Evolutionary conservation across 2,888 invertebrate species (phyloP), one percentile per base, ranked within the genome.

Genomic region (Dione juno): DNA sequence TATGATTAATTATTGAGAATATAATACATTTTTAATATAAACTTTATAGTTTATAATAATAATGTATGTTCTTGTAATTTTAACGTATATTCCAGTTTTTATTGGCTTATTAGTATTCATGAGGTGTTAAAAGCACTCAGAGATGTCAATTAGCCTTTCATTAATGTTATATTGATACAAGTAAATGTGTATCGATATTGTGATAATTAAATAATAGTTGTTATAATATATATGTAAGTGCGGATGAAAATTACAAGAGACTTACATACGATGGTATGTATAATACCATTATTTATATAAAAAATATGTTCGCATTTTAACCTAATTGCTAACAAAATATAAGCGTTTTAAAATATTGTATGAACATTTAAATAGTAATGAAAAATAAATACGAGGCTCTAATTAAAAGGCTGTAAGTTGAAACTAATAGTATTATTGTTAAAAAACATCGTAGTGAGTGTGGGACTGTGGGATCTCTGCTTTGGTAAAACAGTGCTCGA

Each of bases 1-100:
- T 48, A 37, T 50, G 37, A 50, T 50, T 64, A 52, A 64, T 64
- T 64, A 52, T 52, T 64, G n/a, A 35, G 16, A 2, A n/a, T 63
- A 43, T 28, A 48, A 16, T 21, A 19, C 2, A 58, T 16, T 28
- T 28, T 53, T 53, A 53, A 28, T 53, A 9, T n/a, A 35, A 3
- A 35, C n/a, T 37, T 35, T 54, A 35, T 8, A 52, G 45, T 45
- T 45, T n/a, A 53, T 54, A 54, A n/a, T 54, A n/a, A 54, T n/a
- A 50, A 11, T 3, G 16, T 19, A 50, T 50, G 11, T 50, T 10
- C 50, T 16, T 9, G n/a, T 50, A 35, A 54, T 35, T 54, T 35
- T 10, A 54, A 54, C 13, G 54, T 35, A 35, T 54, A 54, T 54
- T 10, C 9, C 2, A 16, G 35, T 54, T 54, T 54, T 35, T 54